A percentile compares a stretch with the other conserved stretches of the same genome.
Conservation (phyloP, 2,113 vertebrate genomes). For the Esox niger region DNA sequence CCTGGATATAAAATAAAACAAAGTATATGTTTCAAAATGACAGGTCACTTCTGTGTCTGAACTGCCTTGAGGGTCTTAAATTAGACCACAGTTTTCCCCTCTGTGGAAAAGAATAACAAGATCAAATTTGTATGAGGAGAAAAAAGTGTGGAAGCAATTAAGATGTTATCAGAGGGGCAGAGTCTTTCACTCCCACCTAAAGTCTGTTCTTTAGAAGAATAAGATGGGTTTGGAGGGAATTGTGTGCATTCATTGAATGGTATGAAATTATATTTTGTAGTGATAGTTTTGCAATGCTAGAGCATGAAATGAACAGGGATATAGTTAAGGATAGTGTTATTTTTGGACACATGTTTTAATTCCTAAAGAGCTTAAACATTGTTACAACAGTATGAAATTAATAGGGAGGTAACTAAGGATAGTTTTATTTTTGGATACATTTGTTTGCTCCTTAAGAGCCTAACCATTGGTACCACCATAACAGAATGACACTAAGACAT, state of each 20-base stretch:
- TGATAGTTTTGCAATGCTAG: not conserved
- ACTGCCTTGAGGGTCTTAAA: slow-evolving; percentile 11
- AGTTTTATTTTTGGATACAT: not conserved
- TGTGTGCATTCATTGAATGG: not conserved
- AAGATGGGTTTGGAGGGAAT: not conserved
- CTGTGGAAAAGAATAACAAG: slow-evolving; percentile 25
- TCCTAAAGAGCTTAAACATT: not conserved
- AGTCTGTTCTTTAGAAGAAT: not conserved
- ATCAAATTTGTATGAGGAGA: slow-evolving; percentile 24
- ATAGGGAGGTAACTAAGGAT: not conserved
- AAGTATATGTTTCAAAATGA: slow-evolving; percentile 9
- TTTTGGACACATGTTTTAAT: not conserved
- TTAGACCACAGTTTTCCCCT: slow-evolving; percentile 4
- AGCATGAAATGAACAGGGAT: not conserved
- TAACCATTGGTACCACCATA: not conserved
- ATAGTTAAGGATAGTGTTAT: too few relatives aligned
- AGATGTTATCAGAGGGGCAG: slow-evolving; percentile 13
- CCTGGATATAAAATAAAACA: too few relatives aligned
- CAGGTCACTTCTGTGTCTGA: slow-evolving; percentile 16
- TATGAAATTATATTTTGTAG: slow-evolving; percentile 2
- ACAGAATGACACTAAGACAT: not conserved
- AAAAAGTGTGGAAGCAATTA: slow-evolving; percentile 17
- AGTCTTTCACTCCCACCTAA: not conserved
- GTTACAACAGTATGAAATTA: not conserved
- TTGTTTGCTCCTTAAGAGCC: too few relatives aligned